These are phyloP conservation scores for Nephrotoma appendiculata DNA, from an alignment of 2,888 invertebrate species.

Conservation along the genomic window DNA sequence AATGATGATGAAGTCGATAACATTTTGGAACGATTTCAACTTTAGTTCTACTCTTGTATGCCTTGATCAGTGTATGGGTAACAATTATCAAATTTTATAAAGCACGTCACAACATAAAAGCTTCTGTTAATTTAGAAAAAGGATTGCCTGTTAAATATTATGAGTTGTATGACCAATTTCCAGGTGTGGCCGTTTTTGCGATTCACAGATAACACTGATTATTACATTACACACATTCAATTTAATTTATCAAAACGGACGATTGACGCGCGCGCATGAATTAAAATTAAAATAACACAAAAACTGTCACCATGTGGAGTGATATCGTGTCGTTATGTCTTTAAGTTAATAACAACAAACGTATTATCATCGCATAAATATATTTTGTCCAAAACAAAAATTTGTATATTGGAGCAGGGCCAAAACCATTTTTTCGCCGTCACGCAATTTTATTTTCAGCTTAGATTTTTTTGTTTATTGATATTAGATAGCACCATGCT, in stretches of 20 bases:
- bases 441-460: not conserved
- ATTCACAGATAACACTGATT: too few relatives aligned
- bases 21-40: too few relatives aligned
- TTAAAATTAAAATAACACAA: not conserved
- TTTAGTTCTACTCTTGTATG: too few relatives aligned
- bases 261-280: not conserved
- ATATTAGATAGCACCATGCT: not conserved
- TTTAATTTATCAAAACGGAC: not conserved
- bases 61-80: too few relatives aligned
- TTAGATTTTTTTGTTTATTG: not conserved
- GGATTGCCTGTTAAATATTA: too few relatives aligned
- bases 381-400: not conserved
- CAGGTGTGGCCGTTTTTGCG: too few relatives aligned
- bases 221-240: too few relatives aligned
- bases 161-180: too few relatives aligned
- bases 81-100: too few relatives aligned
- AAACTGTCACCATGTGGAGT: not conserved
- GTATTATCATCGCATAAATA: not conserved
- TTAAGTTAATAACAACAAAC: not conserved
- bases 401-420: not conserved
- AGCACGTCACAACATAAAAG: too few relatives aligned
- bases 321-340: not conserved
- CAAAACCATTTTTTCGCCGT: not conserved
- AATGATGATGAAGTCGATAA: too few relatives aligned
- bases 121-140: too few relatives aligned